These are phyloP conservation scores for Potamarius usumacintae DNA, from an alignment of 2,113 vertebrate genomes.

Conservation along the genomic window DNA sequence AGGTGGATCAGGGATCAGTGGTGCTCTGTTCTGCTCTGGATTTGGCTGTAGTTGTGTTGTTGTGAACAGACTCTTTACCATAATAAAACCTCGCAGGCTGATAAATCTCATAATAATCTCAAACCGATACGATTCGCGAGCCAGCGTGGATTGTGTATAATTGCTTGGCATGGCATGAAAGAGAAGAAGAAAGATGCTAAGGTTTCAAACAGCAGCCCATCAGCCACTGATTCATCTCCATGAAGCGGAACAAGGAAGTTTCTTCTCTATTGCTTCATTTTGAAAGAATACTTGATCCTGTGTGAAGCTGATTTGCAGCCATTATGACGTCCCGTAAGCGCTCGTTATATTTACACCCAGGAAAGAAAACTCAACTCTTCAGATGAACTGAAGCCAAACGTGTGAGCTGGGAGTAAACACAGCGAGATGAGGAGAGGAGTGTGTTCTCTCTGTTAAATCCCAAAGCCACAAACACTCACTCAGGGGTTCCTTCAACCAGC, in stretches of 20 bases:
- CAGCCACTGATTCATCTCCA: background rate
- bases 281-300: background rate
- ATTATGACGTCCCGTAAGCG: conserved; percentile 1
- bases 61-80: background rate
- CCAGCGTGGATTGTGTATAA: background rate
- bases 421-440: background rate
- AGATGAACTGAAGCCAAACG: background rate
- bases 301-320: background rate
- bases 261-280: conserved; percentile 10
- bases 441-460: background rate
- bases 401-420: background rate
- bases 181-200: background rate
- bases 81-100: background rate
- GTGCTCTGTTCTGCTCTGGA: background rate
- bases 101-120: conserved; percentile 3
- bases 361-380: too few species aligned
- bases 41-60: background rate
- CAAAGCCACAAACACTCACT: background rate
- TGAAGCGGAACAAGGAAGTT: background rate
- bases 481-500: background rate
- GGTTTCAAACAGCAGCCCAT: background rate
- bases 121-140: background rate
- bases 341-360: background rate
- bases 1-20: background rate
- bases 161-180: background rate